Conservation (phyloP, 2,113 vertebrate genomes). For the Beaufortia kweichowensis region DNA sequence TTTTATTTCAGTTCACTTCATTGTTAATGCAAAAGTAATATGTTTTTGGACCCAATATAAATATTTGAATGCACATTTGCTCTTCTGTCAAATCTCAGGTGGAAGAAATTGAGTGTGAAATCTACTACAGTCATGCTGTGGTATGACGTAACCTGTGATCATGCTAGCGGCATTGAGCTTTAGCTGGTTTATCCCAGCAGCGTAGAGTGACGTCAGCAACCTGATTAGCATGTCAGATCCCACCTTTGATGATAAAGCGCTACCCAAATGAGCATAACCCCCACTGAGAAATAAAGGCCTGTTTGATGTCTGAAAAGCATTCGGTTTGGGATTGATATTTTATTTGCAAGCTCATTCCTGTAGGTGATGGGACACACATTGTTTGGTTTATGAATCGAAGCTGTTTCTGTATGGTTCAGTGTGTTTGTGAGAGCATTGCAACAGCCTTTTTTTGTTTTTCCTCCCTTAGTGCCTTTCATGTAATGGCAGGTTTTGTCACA, state of each 20-base stretch:
- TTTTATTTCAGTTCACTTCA: no score
- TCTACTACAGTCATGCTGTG: neutral
- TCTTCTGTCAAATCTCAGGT: neutral
- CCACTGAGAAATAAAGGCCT: conserved; percentile 31
- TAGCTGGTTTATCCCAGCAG: conserved; percentile 53
- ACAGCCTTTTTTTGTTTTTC: no score
- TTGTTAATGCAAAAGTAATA: no score
- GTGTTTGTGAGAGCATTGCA: neutral
- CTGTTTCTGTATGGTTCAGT: neutral
- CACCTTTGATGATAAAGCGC: conserved; percentile 56
- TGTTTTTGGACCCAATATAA: neutral
- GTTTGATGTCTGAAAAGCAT: neutral
- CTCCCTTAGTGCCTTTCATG: no score
- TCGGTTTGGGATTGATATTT: neutral
- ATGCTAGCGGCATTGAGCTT: conserved; percentile 33
- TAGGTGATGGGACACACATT: neutral
- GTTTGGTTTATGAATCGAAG: neutral
- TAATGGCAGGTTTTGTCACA: neutral
- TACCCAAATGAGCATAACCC: neutral
- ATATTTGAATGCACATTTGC: neutral
- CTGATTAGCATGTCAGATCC: conserved; percentile 55
- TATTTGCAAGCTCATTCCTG: neutral
- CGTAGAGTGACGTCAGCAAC: conserved; percentile 41
- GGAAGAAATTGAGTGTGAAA: conserved; percentile 8
- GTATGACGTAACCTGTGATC: conserved; percentile 50